Evolutionary conservation across 2,888 invertebrate species (phyloP), one percentile per base, ranked within the genome.

Genomic region (Ephialtes manifestator): DNA sequence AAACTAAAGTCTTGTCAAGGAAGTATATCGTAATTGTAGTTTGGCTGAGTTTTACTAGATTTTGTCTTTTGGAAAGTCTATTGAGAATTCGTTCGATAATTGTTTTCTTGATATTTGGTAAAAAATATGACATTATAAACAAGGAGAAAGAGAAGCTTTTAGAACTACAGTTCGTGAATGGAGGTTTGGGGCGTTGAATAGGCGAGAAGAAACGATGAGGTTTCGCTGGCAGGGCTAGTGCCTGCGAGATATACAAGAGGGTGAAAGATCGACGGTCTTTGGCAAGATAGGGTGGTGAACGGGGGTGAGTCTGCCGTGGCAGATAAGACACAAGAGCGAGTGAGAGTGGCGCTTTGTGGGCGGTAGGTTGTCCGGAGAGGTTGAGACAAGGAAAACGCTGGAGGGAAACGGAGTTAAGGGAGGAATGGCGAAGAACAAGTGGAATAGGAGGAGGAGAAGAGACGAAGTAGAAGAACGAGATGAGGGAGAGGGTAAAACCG

Each of bases 261-360:
- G 88, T 80, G 86, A 88, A 84, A 86, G 88, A 72, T 48, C 51
- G 88, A 81, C 86, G 88, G 89, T 92, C 92, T 91, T 92, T 90
- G 91, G 90, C 87, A 90, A 91, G 90, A 87, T 85, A 90, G 87
- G 84, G 86, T 78, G 68, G 79, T 53, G 79, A 74, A 51, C 85
- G 46, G 80, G 89, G 89, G 89, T 85, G 90, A 90, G 92, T 91
- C 92, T 92, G 93, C 89, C 92, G 92, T 91, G 86, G 90, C 88
- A 91, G 93, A 93, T 93, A 93, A 93, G 93, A 89, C 71, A 71
- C 71, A 46, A 67, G 65, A 65, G 51, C 63, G 71, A 70, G 71
- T 39, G 60, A 72, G 75, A 75, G 55, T 58, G 80, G 74, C 77
- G 79, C 51, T 77, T 81, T 76, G 81, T 76, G 84, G 67, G 79